These are phyloP conservation scores for Tupaia chinensis DNA, from an alignment of 2,113 vertebrate genomes.

Conservation along the genomic window DNA sequence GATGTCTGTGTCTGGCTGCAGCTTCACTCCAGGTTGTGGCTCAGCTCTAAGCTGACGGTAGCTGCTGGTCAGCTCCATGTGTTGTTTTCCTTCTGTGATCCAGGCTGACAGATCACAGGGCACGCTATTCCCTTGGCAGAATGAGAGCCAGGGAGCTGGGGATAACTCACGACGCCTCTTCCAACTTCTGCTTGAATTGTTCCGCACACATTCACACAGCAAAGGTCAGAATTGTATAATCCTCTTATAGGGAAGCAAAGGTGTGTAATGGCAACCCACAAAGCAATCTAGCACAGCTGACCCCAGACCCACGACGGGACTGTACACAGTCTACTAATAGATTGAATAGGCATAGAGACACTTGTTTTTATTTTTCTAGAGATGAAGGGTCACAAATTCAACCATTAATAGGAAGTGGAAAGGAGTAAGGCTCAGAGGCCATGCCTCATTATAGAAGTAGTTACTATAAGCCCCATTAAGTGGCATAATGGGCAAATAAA, in stretches of 20 bases:
- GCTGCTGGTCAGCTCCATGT: not conserved
- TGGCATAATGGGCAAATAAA: not conserved
- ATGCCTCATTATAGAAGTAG: not conserved
- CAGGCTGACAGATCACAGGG: not conserved
- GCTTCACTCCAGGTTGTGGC: not conserved
- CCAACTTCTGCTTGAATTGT: not conserved
- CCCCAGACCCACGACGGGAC: not conserved
- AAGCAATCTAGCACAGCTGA: not conserved
- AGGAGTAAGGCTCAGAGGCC: not conserved
- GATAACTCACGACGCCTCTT: not conserved
- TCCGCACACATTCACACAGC: not conserved
- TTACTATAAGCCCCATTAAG: not conserved
- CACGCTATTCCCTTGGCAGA: not conserved
- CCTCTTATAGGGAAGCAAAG: not conserved
- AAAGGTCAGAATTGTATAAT: not conserved
- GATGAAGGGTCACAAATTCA: not conserved
- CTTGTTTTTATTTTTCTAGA: not conserved
- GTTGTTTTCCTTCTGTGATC: not conserved
- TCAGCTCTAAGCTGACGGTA: too few relatives aligned
- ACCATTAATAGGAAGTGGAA: not conserved
- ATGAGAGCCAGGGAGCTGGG: not conserved
- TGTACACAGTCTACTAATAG: not conserved
- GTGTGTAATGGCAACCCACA: too few relatives aligned
- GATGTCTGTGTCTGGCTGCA: not conserved
- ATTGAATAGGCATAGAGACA: not conserved